Evolutionary conservation across 2,888 invertebrate species (phyloP).

Genomic region (Ectemnius continuus): DNA sequence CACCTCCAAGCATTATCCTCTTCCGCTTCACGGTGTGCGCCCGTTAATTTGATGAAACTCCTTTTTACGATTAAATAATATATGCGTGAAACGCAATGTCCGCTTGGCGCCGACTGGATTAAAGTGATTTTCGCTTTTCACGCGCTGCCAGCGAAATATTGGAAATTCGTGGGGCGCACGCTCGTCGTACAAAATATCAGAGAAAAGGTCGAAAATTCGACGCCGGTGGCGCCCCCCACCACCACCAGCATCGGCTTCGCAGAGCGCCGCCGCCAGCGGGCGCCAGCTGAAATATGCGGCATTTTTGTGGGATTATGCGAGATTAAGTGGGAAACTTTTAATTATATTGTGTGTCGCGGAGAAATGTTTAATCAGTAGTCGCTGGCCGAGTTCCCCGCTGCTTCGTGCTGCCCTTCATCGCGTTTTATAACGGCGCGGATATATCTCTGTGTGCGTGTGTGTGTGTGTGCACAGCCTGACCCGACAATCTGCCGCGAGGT

Average conservation of each 20-base stretch:
- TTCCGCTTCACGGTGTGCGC: too few relatives aligned
- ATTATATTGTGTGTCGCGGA: constrained; percentile 48
- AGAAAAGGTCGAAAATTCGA: constrained; percentile 10
- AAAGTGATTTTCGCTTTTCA: constrained; percentile 2
- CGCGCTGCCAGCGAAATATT: background rate
- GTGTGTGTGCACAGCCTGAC: too few relatives aligned
- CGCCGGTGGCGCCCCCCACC: background rate
- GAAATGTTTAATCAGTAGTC: constrained; percentile 56
- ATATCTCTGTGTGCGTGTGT: too few relatives aligned
- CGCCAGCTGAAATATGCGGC: background rate
- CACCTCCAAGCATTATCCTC: too few relatives aligned
- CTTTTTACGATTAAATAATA: constrained; percentile 1
- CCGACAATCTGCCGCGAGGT: too few relatives aligned
- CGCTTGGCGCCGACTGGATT: background rate
- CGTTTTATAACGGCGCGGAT: too few relatives aligned
- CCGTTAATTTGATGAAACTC: background rate
- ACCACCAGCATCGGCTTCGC: too few relatives aligned
- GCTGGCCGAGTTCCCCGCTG: constrained; percentile 21
- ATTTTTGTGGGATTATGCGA: constrained; percentile 44
- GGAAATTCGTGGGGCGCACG: background rate
- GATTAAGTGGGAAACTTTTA: constrained; percentile 58
- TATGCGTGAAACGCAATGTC: background rate
- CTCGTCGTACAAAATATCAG: background rate
- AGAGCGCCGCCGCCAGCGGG: too few relatives aligned
- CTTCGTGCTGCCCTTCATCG: too few relatives aligned